Conservation (phyloP, 2,113 vertebrate genomes). For the Symphodus melops region DNA sequence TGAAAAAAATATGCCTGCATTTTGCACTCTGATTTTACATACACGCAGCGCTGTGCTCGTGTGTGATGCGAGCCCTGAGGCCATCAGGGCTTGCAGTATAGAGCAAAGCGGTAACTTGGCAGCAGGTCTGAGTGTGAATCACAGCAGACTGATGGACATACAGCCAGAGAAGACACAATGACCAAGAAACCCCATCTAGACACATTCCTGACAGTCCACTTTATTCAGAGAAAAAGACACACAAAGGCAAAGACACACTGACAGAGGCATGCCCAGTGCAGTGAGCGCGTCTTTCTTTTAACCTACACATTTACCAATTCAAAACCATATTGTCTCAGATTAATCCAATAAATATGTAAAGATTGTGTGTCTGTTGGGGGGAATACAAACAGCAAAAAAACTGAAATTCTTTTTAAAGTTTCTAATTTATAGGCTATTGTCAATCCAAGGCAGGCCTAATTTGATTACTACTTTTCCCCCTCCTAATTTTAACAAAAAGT, state of each 20-base stretch:
- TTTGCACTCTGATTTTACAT: slow-evolving; percentile 18
- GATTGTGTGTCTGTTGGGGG: too few relatives aligned
- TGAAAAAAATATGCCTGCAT: neutral
- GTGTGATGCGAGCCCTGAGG: slow-evolving; percentile 45
- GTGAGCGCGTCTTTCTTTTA: too few relatives aligned
- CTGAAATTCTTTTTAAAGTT: neutral
- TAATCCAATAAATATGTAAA: neutral
- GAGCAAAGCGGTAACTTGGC: slow-evolving; percentile 64
- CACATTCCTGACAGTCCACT: slow-evolving; percentile 64
- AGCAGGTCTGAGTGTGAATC: slow-evolving; percentile 72
- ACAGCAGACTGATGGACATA: slow-evolving; percentile 59
- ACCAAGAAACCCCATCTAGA: slow-evolving; percentile 55
- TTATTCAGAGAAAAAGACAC: slow-evolving; percentile 15
- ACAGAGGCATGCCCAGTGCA: neutral
- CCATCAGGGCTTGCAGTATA: slow-evolving; percentile 35
- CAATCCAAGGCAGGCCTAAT: neutral
- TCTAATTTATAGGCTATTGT: neutral
- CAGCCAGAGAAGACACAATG: slow-evolving; percentile 58
- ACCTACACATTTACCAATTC: neutral
- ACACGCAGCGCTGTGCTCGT: slow-evolving; percentile 1
- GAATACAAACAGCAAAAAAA: neutral
- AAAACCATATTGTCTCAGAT: neutral
- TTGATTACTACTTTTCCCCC: neutral
- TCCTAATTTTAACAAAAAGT: too few relatives aligned
- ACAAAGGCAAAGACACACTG: slow-evolving; percentile 2